A percentile compares a stretch with the other conserved stretches of the same genome.
Conservation (phyloP, 2,888 invertebrate species). For the Cheilosia pagana region DNA sequence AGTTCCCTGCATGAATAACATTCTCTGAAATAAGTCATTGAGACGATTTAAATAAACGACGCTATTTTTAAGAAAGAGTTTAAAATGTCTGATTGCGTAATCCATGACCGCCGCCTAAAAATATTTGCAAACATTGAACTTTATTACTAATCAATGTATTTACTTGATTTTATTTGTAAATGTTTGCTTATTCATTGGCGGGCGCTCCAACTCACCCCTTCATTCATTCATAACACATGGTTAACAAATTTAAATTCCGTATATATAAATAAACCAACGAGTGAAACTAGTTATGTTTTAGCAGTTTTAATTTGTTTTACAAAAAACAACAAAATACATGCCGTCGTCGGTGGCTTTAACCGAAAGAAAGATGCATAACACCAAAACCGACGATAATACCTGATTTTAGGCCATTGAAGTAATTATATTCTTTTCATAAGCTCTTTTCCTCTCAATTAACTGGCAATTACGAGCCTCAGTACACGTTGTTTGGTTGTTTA, state of each 20-base stretch:
- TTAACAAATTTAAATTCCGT: not conserved
- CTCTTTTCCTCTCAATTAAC: slow-evolving; percentile 57
- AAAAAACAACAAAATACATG: not conserved
- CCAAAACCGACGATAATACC: slow-evolving; percentile 2
- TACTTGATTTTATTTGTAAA: too few relatives aligned
- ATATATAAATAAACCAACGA: not conserved
- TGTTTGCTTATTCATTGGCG: too few relatives aligned
- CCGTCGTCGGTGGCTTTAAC: not conserved
- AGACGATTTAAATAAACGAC: too few relatives aligned
- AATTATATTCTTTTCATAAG: slow-evolving; percentile 58
- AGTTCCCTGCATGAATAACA: too few relatives aligned
- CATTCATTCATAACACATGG: not conserved
- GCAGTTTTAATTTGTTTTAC: slow-evolving; percentile 1
- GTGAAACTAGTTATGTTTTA: slow-evolving; percentile 7
- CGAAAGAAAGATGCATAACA: not conserved
- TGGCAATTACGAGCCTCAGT: slow-evolving; percentile 49
- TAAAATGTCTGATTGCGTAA: too few relatives aligned
- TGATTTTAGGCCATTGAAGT: slow-evolving; percentile 25
- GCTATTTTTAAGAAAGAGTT: too few relatives aligned
- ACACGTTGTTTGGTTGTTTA: slow-evolving; percentile 28
- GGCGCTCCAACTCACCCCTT: not conserved
- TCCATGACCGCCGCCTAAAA: too few relatives aligned
- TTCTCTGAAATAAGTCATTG: too few relatives aligned
- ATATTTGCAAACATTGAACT: too few relatives aligned
- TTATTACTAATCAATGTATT: too few relatives aligned